These are phyloP conservation scores for Cryptosula pallasiana DNA, from an alignment of 2,888 invertebrate genomes.

Conservation along the genomic window DNA sequence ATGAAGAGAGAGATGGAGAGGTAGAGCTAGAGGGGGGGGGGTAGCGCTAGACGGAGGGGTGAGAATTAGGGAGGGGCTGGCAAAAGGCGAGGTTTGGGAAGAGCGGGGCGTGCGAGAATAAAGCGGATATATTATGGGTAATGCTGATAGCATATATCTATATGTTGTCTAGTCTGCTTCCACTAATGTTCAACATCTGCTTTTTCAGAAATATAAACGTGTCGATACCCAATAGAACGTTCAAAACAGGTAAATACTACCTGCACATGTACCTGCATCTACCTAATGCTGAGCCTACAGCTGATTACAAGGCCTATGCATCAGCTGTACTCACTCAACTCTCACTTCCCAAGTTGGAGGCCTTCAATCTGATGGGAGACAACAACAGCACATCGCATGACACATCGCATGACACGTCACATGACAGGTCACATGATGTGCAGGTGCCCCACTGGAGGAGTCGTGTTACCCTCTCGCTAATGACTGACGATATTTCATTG, in stretches of 20 bases:
- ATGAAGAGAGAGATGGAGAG: too few relatives aligned
- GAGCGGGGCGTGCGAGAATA: too few relatives aligned
- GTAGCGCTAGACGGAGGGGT: too few relatives aligned
- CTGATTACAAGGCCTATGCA: background rate
- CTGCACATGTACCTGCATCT: slow-evolving; percentile 2
- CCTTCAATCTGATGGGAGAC: slow-evolving; percentile 21
- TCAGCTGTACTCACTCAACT: background rate
- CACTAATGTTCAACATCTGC: background rate
- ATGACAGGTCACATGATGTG: background rate
- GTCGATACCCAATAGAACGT: background rate
- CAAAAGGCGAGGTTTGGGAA: too few relatives aligned
- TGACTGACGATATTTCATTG: slow-evolving; percentile 35
- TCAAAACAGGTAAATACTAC: slow-evolving; percentile 3
- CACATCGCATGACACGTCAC: background rate
- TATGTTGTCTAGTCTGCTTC: too few relatives aligned
- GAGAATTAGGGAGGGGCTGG: too few relatives aligned
- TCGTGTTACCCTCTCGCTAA: background rate
- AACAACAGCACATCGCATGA: background rate
- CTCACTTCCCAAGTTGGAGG: background rate
- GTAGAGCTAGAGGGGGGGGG: too few relatives aligned
- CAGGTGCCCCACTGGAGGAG: slow-evolving; percentile 11
- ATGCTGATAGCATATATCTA: too few relatives aligned
- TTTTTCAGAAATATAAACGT: slow-evolving; percentile 4
- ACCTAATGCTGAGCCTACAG: background rate
- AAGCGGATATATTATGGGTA: too few relatives aligned